Evolutionary conservation across 2,888 invertebrate genomes (phyloP).

Genomic region (Leptinotarsa peninsularis): DNA sequence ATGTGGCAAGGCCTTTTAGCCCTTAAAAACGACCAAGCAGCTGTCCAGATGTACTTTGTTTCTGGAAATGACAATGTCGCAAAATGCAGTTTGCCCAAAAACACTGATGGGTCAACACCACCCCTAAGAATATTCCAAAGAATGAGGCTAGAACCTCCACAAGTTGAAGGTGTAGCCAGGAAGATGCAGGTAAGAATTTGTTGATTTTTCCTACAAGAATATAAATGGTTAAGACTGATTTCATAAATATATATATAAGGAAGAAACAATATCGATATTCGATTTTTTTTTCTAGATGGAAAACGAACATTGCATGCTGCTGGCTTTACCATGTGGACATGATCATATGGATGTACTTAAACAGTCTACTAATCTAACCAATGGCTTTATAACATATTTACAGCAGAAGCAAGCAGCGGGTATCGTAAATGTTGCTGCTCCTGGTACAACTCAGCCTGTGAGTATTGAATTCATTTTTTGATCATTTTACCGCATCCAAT

Average conservation of each 20-base stretch:
- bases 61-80: conserved; percentile 93
- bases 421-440: conserved; percentile 94
- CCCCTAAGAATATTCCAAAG: conserved; percentile 94
- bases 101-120: conserved; percentile 85
- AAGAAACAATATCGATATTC: not conserved
- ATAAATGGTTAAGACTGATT: not conserved
- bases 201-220: conserved; percentile 4
- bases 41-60: conserved; percentile 99
- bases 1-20: conserved; percentile 98
- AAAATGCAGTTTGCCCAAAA: conserved; percentile 86
- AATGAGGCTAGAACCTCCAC: conserved; percentile 95
- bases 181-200: conserved; percentile 87
- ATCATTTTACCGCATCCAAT: not conserved
- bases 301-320: conserved; percentile 94
- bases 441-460: conserved; percentile 86
- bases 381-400: conserved; percentile 95
- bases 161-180: conserved; percentile 94
- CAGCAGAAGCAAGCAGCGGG: conserved; percentile 98
- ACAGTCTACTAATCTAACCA: conserved; percentile 90
- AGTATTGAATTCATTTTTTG: conserved; percentile 50
- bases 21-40: conserved; percentile 95
- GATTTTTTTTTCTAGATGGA: conserved; percentile 76
- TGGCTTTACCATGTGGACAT: conserved; percentile 95
- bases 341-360: conserved; percentile 94
- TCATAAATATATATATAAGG: not conserved